A percentile compares a stretch with the other conserved stretches of the same genome.
Evolutionary conservation across 2,113 vertebrate species (phyloP).

Genomic region (Smithornis capensis): DNA sequence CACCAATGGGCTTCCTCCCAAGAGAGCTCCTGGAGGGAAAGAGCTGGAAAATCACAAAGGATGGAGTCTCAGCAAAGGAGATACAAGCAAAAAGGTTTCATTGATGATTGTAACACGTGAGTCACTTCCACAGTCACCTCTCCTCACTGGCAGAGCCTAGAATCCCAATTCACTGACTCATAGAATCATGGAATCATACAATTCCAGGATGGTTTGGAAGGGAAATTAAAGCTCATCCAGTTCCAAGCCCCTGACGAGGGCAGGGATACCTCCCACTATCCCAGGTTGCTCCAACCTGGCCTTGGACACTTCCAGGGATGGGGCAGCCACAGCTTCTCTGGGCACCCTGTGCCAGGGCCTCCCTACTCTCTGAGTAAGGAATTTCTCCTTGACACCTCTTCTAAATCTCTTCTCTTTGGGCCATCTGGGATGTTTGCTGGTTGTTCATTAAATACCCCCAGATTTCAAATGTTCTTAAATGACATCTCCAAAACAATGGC

Average conservation of each 20-base stretch:
- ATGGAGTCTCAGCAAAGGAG: neutral
- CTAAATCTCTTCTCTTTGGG: neutral
- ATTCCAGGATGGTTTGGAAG: neutral
- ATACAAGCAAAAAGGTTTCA: neutral
- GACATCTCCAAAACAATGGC: neutral
- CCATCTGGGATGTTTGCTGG: neutral
- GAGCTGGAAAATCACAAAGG: neutral
- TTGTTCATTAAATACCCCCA: neutral
- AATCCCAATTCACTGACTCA: neutral
- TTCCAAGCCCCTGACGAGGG: neutral
- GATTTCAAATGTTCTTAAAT: neutral
- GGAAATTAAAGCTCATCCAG: neutral
- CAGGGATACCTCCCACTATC: neutral
- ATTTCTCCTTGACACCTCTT: neutral
- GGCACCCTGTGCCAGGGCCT: neutral
- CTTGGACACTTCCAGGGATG: neutral
- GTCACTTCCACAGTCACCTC: neutral
- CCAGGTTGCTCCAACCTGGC: neutral
- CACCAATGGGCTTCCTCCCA: neutral
- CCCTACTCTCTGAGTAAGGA: rapidly evolving
- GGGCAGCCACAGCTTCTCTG: neutral
- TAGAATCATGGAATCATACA: neutral
- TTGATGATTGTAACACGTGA: neutral
- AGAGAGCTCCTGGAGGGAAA: neutral
- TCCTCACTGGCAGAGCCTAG: neutral